Evolutionary conservation across 2,797 vertebrate genomes (phyloP), one percentile per base, ranked within the genome.

Genomic region (Paedocypris micromegethes): DNA sequence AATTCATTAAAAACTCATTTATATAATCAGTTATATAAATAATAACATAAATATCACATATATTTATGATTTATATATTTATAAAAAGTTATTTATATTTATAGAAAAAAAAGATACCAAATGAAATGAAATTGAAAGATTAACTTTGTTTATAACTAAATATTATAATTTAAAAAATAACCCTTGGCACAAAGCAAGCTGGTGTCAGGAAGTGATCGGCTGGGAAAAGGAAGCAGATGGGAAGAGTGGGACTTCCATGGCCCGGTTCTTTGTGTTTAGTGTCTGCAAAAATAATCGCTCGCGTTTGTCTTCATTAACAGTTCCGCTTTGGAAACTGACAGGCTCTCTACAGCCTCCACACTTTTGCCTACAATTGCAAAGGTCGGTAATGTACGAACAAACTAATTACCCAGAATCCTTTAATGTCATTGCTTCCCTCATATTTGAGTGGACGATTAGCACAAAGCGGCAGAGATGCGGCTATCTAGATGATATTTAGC

Each of bases 251-350:
- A 66, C 70, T 69, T 72, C 49, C 68, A 8, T 64, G 66, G 63
- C 69, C 58, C 72, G 64, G 57, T 70, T 50, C 78, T 79, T 77
- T 78, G 78, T 78, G 69, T 54, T 64, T 49, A 51, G 76, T 78
- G 73, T 87, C 77, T 73, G 80, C 77, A 75, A 75, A 77, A 79
- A 82, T 75, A 75, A 73, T 77, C 75, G 58, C 77, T 50, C 71
- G 60, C 73, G 84, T 91, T 88, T 85, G 79, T 90, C 89, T 90
- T 89, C 87, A 88, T 91, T 89, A 91, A 83, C 83, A 78, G 75
- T 82, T 79, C 78, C 81, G 78, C 79, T 85, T 72, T 74, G 79
- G 84, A 23, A 23, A 85, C 78, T 79, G 81, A 83, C 79, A 76
- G 80, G 78, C 78, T 66, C 71, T 83, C 82, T 78, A 69, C 77